Conservation (phyloP, 2,888 invertebrate species). For the Tenthredo mesomela region DNA sequence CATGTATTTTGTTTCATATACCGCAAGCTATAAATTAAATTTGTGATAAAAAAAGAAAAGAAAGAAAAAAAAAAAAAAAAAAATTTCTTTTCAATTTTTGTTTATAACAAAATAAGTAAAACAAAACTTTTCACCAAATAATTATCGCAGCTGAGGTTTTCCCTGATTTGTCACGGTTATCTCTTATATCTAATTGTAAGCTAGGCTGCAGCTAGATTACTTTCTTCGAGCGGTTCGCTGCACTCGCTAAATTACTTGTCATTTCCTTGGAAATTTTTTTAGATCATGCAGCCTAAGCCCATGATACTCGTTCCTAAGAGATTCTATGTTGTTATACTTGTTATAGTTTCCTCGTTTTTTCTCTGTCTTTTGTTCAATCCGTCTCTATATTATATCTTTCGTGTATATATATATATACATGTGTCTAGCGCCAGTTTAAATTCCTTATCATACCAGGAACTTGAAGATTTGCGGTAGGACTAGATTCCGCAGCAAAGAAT, state of each 20-base stretch:
- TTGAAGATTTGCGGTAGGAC: slow-evolving; percentile 14
- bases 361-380: not conserved
- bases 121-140: no score
- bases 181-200: not conserved
- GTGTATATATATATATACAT: no score
- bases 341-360: not conserved
- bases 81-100: no score
- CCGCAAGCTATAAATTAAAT: no score
- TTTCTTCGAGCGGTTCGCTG: slow-evolving; percentile 26
- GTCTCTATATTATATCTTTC: not conserved
- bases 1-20: no score
- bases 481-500: slow-evolving; percentile 52
- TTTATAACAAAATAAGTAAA: no score
- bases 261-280: not conserved
- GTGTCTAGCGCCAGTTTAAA: slow-evolving; percentile 1
- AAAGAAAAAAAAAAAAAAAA: no score
- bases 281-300: not conserved
- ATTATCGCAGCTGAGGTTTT: no score
- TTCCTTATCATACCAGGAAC: slow-evolving; percentile 52
- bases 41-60: no score
- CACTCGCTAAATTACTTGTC: not conserved
- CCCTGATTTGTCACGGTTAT: no score
- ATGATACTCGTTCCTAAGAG: not conserved
- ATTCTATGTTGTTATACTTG: not conserved
- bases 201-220: not conserved